phyloP scores from a whole-genome alignment of 2,888 invertebrate species.

The Cosmopolites sordidus region DNA sequence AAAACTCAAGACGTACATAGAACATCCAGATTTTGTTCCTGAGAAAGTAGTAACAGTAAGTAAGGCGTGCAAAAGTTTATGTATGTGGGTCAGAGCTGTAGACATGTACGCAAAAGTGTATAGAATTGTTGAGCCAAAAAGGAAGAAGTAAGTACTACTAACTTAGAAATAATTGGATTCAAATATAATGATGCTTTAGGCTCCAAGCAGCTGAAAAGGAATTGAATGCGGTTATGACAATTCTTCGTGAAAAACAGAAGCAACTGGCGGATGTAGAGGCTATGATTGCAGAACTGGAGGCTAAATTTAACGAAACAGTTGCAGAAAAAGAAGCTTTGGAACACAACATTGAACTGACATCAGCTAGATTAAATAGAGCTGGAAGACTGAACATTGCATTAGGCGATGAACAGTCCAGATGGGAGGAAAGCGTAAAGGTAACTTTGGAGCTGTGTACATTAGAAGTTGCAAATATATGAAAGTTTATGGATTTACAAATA shows the following conservation, averaged over 20 bases:
- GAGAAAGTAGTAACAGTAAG: conserved; percentile 79
- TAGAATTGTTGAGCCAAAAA: conserved; percentile 84
- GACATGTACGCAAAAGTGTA: conserved; percentile 85
- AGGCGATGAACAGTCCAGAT: conserved; percentile 79
- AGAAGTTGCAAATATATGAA: no score
- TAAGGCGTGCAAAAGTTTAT: conserved; percentile 85
- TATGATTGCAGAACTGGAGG: conserved; percentile 54
- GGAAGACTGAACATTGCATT: conserved; percentile 81
- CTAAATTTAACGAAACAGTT: conserved; percentile 68
- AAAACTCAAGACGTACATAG: conserved; percentile 78
- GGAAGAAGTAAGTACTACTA: conserved; percentile 58
- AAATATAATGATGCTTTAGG: conserved; percentile 44
- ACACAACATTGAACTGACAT: conserved; percentile 71
- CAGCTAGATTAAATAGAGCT: conserved; percentile 73
- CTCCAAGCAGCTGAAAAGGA: conserved; percentile 75
- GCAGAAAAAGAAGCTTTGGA: conserved; percentile 70
- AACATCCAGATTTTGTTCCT: conserved; percentile 81
- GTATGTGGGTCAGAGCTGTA: conserved; percentile 89
- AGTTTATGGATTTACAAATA: no score
- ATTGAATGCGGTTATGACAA: conserved; percentile 68
- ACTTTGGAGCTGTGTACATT: no score
- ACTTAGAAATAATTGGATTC: neutral
- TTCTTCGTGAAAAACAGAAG: conserved; percentile 74
- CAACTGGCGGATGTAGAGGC: conserved; percentile 79
- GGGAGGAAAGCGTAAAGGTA: conserved; percentile 72